Evolutionary conservation across 2,888 invertebrate genomes (phyloP), one percentile per base, ranked within the genome.

Genomic region (Protonemura montana): DNA sequence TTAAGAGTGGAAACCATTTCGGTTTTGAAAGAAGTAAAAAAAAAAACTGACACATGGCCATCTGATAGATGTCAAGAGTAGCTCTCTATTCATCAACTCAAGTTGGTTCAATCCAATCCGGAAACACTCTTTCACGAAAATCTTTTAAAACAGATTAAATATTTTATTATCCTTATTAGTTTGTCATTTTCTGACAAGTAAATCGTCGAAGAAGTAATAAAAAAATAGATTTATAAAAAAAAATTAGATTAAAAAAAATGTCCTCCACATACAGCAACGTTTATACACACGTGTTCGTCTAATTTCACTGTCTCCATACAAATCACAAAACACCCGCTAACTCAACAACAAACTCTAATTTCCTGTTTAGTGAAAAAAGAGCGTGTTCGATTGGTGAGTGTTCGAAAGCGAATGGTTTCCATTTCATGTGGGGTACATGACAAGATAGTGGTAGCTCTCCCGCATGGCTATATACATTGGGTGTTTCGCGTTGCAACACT

Each of bases 371-470:
- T 78, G 26, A 28, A 78, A 78, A 26, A 28, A 78, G n/a, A 77
- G n/a, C 29, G 30, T 30, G 30, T 29, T 29, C 81, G 13, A 81
- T 81, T 81, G 81, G 28, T 6, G 81, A 81, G 1, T 10, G 28
- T 10, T 81, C 28, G 29, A 6, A 16, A 29, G 6, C 81, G 81
- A 81, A 81, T 81, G 81, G 28, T 81, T 30, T 30, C 42, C 84
- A 84, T 84, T 84, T 84, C 76, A 84, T 59, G 59, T 59, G 59
- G 59, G 21, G 59, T 59, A 21, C 59, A 21, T 13, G 59, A 59
- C 59, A 59, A 21, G 13, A 21, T 2, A 21, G 59, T 59, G 59
- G 59, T 21, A 1, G 59, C 21, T 2, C 35, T 35, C 35, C 35
- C 10, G 35, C 35, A 35, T 35, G 10, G 35, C 35, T 35, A 35